Conservation (phyloP, 2,797 vertebrate genomes). For the Aldrovandia affinis region DNA sequence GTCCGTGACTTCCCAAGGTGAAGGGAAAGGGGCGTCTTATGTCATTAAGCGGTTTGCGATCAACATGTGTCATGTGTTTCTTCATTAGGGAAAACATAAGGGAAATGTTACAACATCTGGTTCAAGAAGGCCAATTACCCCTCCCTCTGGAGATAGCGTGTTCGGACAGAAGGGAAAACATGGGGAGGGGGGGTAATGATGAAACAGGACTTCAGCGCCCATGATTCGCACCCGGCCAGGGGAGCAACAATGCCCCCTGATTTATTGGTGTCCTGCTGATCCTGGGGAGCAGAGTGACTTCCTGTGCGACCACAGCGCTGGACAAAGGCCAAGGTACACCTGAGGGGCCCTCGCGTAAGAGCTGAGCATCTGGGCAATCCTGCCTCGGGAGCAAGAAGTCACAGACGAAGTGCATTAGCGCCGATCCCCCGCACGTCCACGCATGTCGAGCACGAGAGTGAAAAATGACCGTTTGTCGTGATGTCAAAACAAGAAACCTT, state of each 20-base stretch:
- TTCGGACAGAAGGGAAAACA: slow-evolving; percentile 35
- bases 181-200: slow-evolving; percentile 10
- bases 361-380: slow-evolving; percentile 14
- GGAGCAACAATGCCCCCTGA: slow-evolving; percentile 36
- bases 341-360: slow-evolving; percentile 50
- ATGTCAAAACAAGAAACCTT: too few species aligned
- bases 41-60: slow-evolving; percentile 33
- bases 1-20: neutral
- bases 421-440: neutral
- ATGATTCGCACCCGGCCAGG: neutral
- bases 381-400: neutral
- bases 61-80: slow-evolving; percentile 32
- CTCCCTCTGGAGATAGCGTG: slow-evolving; percentile 39
- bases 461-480: neutral
- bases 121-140: slow-evolving; percentile 41
- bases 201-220: slow-evolving; percentile 11
- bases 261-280: slow-evolving; percentile 40
- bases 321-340: slow-evolving; percentile 57
- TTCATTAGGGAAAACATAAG: slow-evolving; percentile 46
- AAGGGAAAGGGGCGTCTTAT: neutral
- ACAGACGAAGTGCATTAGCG: neutral
- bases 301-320: slow-evolving; percentile 58
- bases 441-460: neutral
- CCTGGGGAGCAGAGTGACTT: slow-evolving; percentile 49
- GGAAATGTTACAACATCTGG: slow-evolving; percentile 59